Evolutionary conservation across 2,113 vertebrate species (phyloP), one percentile per base, ranked within the genome.

Genomic region (Alligator sinensis): DNA sequence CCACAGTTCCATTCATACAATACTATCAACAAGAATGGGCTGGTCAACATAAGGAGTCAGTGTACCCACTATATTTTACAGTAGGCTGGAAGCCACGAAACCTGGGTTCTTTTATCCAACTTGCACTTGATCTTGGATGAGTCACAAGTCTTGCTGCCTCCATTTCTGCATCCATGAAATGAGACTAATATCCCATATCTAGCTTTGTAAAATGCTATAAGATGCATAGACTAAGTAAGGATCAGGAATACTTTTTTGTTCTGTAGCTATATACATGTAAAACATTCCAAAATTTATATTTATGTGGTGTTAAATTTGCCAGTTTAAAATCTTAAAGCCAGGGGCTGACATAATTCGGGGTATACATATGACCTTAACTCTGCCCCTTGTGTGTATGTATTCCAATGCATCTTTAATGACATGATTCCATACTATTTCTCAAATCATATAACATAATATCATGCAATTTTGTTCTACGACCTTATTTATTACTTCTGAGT

Each of bases 401-500:
- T 90, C 72, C 81, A 88, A 87, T 82, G 78, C 70, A 74, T 77
- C 82, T 94, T 84, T 84, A 95, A 96, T 93, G 95, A 28, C 87
- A 95, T 38, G 72, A 88, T 93, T 95, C 95, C 91, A 82, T 89
- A 95, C 0, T 1, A 38, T 87, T 95, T 89, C 92, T 88, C 91
- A 96, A 96, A 96, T 94, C 91, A 96, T 95, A 96, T 94, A 95
- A 95, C 94, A 34, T 68, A 92, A 93, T 95, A 97, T 94, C 77
- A 95, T 82, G 90, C 92, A 91, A 82, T 95, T 97, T 96, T 94
- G 90, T 95, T 96, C 87, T 93, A 96, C 89, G 84, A 80, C 72
- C 82, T 97, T 95, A 96, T 96, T 97, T 96, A 97, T 96, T 97
- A 96, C 95, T 96, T 96, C 85, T 96, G 96, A 96, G 96, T 97